Percentiles rank a stretch among this genome's conserved stretches.
These are phyloP conservation scores for Tanytarsus gracilentus DNA, from an alignment of 2,888 invertebrate genomes.

Conservation along the genomic window DNA sequence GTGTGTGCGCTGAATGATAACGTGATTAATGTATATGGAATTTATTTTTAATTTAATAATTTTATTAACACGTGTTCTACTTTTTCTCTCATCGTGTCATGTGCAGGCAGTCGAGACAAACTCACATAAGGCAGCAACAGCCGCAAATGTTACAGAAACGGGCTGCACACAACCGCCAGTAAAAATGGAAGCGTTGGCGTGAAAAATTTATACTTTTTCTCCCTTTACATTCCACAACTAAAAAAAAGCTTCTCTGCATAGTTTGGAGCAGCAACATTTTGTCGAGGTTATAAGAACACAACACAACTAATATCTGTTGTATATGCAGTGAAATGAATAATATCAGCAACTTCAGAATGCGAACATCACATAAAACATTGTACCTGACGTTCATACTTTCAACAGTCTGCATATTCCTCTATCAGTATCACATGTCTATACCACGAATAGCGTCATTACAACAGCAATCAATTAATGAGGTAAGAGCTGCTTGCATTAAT, in stretches of 20 bases:
- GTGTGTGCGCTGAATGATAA: too few species aligned
- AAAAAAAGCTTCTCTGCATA: too few species aligned
- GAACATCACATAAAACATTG: constrained; percentile 51
- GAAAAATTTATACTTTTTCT: too few species aligned
- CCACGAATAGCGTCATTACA: constrained; percentile 37
- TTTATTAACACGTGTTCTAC: constrained; percentile 16
- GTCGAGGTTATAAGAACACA: too few species aligned
- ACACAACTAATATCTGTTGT: too few species aligned
- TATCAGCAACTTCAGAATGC: constrained; percentile 39
- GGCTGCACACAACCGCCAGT: too few species aligned
- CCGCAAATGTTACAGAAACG: not conserved
- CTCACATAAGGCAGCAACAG: not conserved
- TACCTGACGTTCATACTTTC: constrained; percentile 54
- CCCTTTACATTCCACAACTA: too few species aligned
- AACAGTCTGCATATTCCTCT: constrained; percentile 53
- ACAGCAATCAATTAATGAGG: constrained; percentile 24
- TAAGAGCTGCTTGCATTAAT: not conserved
- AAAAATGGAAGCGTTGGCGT: too few species aligned
- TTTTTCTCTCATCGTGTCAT: not conserved
- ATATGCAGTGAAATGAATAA: too few species aligned
- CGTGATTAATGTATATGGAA: constrained; percentile 10
- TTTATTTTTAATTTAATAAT: constrained; percentile 12
- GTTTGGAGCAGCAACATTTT: too few species aligned
- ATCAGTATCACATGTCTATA: constrained; percentile 55
- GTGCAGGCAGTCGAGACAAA: not conserved